Evolutionary conservation across 2,888 invertebrate species (phyloP), one percentile per base, ranked within the genome.

Genomic region (Sylvicola cinctus): DNA sequence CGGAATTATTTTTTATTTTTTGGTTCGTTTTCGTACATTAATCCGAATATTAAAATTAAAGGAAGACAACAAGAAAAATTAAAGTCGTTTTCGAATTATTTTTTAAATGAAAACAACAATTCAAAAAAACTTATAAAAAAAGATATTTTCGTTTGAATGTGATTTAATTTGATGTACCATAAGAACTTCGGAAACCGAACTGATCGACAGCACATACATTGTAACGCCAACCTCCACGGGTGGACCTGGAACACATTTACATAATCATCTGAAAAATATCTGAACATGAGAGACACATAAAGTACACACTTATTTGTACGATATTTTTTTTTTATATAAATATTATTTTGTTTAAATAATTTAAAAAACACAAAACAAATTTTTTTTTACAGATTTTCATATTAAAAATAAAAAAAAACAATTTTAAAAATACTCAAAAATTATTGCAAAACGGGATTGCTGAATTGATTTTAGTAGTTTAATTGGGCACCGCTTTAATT

Each of bases 171-270:
- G 60, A 61, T 65, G 66, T 80, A 90, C 90, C 90, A 90, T 91
- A 74, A 87, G 79, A 65, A 90, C 90, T 77, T 91, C 91, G 65
- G 88, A 90, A 66, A 91, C 84, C 64, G 88, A 87, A 71, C 87
- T 85, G 76, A 91, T 91, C 70, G 85, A 85, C 68, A 90, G 79
- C 68, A 91, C 88, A 73, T 87, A 88, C 80, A 91, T 87, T 68
- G 90, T 90, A 69, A 91, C 85, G 63, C 88, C 87, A 63, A 91
- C 90, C 66, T 85, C 87, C 68, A 93, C 91, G 60, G 91, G 87
- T 64, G 81, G 80, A 76, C 85, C 88, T 90, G 80, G 64, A 84
- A 76, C 55, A 59, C 54, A 57, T 51, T 50, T 46, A 47, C 41
- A 43, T 35, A 29, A 33, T 31, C 25, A 27, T 35, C 31, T 32